Evolutionary conservation across 2,888 invertebrate genomes (phyloP).

Genomic region (Pecten maximus): DNA sequence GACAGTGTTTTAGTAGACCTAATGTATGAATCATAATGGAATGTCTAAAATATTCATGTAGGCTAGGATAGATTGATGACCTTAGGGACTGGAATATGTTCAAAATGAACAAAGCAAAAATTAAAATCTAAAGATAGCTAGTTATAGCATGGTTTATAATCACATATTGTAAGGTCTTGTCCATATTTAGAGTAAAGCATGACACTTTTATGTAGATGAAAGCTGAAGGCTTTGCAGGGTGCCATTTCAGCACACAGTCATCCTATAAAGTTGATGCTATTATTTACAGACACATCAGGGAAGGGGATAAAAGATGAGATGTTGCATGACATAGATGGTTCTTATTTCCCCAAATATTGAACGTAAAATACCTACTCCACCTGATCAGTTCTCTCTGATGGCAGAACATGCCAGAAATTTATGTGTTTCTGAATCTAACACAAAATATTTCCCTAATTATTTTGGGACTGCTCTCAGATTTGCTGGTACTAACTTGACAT

Average conservation of each 20-base stretch:
- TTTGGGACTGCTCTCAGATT: too few relatives aligned
- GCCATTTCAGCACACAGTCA: not conserved
- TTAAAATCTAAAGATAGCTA: constrained; percentile 8
- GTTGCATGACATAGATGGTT: not conserved
- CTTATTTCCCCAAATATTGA: constrained; percentile 16
- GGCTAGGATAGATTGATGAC: not conserved
- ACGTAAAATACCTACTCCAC: not conserved
- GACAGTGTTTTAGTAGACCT: not conserved
- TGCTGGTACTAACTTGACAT: too few relatives aligned
- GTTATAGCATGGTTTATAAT: not conserved
- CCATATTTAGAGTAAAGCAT: not conserved
- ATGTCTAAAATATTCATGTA: not conserved
- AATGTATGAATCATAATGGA: not conserved
- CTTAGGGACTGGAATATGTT: not conserved
- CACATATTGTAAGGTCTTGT: not conserved
- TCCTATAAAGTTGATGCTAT: not conserved
- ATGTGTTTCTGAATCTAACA: not conserved
- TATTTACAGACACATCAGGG: not conserved
- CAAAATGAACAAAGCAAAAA: not conserved
- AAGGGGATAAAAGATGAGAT: not conserved
- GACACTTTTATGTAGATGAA: not conserved
- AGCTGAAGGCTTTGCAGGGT: not conserved
- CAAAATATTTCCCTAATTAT: not conserved
- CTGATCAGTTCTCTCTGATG: not conserved
- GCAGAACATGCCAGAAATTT: not conserved